Evolutionary conservation across 1,140 invertebrate genomes (phyloP).

Genomic region (Dryas iulia): DNA sequence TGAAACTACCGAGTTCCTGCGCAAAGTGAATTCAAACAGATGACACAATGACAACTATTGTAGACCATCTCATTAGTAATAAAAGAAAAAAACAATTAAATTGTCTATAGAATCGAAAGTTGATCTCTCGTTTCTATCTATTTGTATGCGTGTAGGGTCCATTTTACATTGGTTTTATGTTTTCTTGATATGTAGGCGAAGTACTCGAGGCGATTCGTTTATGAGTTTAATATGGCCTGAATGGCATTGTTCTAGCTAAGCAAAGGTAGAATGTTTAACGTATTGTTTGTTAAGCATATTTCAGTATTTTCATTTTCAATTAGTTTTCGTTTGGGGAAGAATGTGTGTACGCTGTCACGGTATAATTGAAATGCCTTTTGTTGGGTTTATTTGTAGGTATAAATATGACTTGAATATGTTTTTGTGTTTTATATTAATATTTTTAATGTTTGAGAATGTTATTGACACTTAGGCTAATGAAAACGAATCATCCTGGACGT

Average conservation of each 20-base stretch:
- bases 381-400: no score
- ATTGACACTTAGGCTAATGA: no score
- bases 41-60: constrained; percentile 63
- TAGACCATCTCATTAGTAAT: constrained; percentile 74
- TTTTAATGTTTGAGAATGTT: no score
- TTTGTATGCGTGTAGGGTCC: background rate
- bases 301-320: background rate
- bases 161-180: constrained; percentile 8
- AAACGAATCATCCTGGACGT: no score
- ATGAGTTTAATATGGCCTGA: constrained; percentile 64
- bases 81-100: constrained; percentile 71
- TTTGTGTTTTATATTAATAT: no score
- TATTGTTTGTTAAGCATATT: constrained; percentile 12
- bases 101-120: background rate
- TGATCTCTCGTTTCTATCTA: background rate
- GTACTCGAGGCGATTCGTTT: constrained; percentile 60
- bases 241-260: constrained; percentile 63
- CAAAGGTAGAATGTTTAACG: constrained; percentile 42
- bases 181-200: constrained; percentile 34
- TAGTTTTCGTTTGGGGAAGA: background rate
- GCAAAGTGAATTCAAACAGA: constrained; percentile 29
- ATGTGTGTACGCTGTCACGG: no score
- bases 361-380: no score
- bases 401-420: no score
- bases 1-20: constrained; percentile 31